A percentile compares a stretch with the other conserved stretches of the same genome.
Evolutionary conservation across 2,888 invertebrate species (phyloP).

Genomic region (Acleris sparsana): DNA sequence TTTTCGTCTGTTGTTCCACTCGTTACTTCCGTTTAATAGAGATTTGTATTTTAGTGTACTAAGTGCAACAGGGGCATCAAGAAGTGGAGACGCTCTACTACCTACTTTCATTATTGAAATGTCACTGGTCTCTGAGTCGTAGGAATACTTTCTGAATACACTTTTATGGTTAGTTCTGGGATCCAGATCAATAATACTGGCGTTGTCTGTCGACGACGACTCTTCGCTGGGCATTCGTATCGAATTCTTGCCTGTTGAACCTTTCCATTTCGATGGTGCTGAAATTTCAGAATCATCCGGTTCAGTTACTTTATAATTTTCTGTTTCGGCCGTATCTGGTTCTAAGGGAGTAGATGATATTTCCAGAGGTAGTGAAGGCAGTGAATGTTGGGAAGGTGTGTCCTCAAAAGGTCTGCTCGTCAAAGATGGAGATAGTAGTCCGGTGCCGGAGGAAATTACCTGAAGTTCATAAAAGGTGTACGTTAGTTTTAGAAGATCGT

Average conservation of each 20-base stretch:
- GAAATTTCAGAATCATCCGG: constrained; percentile 83
- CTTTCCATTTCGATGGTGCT: constrained; percentile 86
- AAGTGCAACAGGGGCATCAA: constrained; percentile 66
- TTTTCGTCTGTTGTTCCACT: constrained; percentile 89
- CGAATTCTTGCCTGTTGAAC: constrained; percentile 85
- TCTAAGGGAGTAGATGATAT: constrained; percentile 75
- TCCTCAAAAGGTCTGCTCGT: constrained; percentile 47
- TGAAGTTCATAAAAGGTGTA: constrained; percentile 49
- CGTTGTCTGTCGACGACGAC: constrained; percentile 75
- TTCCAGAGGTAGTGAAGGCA: constrained; percentile 58
- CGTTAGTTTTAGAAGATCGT: background rate
- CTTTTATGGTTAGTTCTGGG: constrained; percentile 57
- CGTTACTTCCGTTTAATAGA: constrained; percentile 71
- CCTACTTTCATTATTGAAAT: constrained; percentile 56
- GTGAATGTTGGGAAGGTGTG: constrained; percentile 22
- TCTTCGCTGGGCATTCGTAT: constrained; percentile 86
- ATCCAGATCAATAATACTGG: constrained; percentile 75
- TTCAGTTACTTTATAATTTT: constrained; percentile 77
- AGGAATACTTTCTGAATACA: constrained; percentile 63
- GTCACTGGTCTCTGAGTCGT: constrained; percentile 69
- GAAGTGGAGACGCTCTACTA: constrained; percentile 63
- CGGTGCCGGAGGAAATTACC: constrained; percentile 76
- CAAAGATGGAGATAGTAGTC: constrained; percentile 62
- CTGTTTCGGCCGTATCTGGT: constrained; percentile 60
- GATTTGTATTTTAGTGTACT: constrained; percentile 76